These are phyloP conservation scores for Mormoops blainvillei DNA, from an alignment of 2,113 vertebrate genomes.

Conservation along the genomic window DNA sequence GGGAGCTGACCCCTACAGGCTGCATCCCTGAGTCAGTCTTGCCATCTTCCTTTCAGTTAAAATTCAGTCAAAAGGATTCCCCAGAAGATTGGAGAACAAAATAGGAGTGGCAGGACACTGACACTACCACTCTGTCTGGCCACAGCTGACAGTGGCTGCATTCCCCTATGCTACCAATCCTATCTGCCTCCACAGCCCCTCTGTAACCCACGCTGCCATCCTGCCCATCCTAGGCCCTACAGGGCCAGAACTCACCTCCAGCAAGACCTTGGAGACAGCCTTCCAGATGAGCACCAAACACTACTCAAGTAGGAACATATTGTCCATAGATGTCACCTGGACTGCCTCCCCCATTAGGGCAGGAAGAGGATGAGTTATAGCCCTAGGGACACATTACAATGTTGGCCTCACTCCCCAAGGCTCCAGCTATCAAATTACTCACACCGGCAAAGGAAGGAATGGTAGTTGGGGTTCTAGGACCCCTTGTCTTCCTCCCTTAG, in stretches of 20 bases:
- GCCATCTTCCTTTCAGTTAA: not conserved
- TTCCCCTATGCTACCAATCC: not conserved
- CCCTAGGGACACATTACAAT: not conserved
- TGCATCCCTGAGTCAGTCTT: not conserved
- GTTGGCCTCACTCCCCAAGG: not conserved
- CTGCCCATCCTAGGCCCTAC: not conserved
- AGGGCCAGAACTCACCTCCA: not conserved
- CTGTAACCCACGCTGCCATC: not conserved
- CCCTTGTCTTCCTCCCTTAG: not conserved
- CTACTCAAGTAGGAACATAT: not conserved
- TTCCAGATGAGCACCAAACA: not conserved
- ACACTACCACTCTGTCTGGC: not conserved
- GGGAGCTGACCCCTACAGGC: not conserved
- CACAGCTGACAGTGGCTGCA: not conserved
- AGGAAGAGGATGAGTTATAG: not conserved
- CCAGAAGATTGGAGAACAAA: not conserved
- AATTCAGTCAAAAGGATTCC: not conserved
- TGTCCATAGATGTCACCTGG: not conserved
- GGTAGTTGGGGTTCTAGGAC: not conserved
- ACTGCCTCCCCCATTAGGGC: not conserved
- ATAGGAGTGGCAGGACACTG: not conserved
- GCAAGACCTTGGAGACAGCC: not conserved
- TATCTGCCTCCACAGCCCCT: not conserved
- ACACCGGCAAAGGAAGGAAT: not conserved
- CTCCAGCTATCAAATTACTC: not conserved